A percentile compares a stretch with the other conserved stretches of the same genome.
phyloP scores from a whole-genome alignment of 2,888 invertebrate species.

The Acronicta aceris region DNA sequence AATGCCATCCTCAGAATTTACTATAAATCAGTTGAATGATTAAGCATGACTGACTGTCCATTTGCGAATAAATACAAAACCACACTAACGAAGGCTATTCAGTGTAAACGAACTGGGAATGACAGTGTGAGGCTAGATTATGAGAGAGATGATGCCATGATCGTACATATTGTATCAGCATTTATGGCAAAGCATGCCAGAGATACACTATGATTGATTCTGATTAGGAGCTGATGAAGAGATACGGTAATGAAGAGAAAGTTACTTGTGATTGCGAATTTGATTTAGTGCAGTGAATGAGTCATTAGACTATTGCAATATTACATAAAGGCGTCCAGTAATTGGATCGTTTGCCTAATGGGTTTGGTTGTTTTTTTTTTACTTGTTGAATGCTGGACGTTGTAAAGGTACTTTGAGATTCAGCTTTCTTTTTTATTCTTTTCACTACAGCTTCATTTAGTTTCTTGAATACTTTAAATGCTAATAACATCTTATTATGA shows the following conservation, averaged over 20 bases:
- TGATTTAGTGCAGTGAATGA: slow-evolving; percentile 46
- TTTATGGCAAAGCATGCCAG: slow-evolving; percentile 27
- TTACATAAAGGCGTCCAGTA: slow-evolving; percentile 41
- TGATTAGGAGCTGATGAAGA: slow-evolving; percentile 64
- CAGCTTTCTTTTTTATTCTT: slow-evolving; percentile 21
- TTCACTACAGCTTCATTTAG: slow-evolving; percentile 2
- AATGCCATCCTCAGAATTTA: slow-evolving; percentile 25
- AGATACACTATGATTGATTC: slow-evolving; percentile 60
- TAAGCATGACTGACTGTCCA: slow-evolving; percentile 78
- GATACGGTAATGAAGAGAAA: slow-evolving; percentile 57
- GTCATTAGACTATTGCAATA: slow-evolving; percentile 26
- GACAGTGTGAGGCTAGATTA: slow-evolving; percentile 69
- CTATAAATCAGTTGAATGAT: slow-evolving; percentile 76
- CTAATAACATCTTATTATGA: slow-evolving; percentile 9
- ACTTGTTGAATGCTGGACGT: slow-evolving; percentile 21
- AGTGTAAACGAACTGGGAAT: slow-evolving; percentile 67
- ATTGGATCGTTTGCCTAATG: slow-evolving; percentile 48
- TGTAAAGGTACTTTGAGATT: slow-evolving; percentile 16
- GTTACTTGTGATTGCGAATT: slow-evolving; percentile 41
- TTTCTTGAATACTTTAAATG: slow-evolving; percentile 1
- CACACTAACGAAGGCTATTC: slow-evolving; percentile 85
- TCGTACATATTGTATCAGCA: slow-evolving; percentile 42
- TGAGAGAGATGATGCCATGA: slow-evolving; percentile 58
- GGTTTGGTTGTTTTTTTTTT: slow-evolving; percentile 9
- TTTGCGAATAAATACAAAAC: slow-evolving; percentile 75